Base-by-base conservation (phyloP, 2,888 invertebrate species). In the Pachymerium ferrugineum region DNA sequence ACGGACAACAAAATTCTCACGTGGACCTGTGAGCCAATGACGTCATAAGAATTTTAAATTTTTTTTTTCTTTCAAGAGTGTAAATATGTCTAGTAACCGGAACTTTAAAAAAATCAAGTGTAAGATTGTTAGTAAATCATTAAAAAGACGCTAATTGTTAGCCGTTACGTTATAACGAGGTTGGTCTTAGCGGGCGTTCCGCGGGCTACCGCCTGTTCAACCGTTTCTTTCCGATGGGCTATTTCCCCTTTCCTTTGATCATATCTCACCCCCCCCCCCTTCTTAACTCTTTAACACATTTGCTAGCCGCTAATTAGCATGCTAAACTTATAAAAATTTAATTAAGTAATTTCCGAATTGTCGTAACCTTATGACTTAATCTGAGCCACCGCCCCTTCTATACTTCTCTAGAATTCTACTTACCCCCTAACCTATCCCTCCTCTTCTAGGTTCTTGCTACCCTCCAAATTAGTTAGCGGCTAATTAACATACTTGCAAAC, bases 191-290 rank as follows among this genome's bases (percentile, higher is more conserved):
- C 47, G 47, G 47, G 47, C 47, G 47, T 22, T 54, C 47, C 47
- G 47, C 47, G 47, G 47, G 47, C 47, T 54, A 54, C 47, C 47
- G 47, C 47, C 47, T 54, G 47, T 54, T 54, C 47, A 54, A 54
- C 19, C 47, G 47, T 54, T 54, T 22, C 47, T 54, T 54, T 54
- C 47, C 47, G 47, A 54, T 54, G 47, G 47, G 47, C 47, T 54
- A 54, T 54, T 54, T 54, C 47, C 47, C 47, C 47, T 54, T 54
- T 54, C 47, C 47, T 54, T 54, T 54, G 47, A 54, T 54, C 22
- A 22, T 22, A 4, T 38, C 14, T 16, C 38, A n/a, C 47, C 47
- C 22, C 22, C 47, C 19, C 47, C 4, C 22, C 19, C 19, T 54
- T 22, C 47, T 19, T 54, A 54, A 19, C 47, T 22, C 47, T 12